phyloP scores from a whole-genome alignment of 1,140 invertebrate species.

The Pararge aegeria region DNA sequence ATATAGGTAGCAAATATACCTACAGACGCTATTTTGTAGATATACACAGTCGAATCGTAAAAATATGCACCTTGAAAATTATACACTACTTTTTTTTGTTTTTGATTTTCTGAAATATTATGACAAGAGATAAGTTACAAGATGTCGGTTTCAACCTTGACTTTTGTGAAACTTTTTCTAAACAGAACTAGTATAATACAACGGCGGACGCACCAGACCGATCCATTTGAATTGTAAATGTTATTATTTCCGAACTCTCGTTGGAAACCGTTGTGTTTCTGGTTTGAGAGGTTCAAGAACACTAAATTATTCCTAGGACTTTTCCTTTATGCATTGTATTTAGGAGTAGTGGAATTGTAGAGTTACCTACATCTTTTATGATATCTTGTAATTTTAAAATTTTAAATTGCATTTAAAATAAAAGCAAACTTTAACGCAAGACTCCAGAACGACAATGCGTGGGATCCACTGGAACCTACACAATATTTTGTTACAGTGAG shows the following conservation, averaged over 20 bases:
- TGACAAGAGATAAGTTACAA: background rate
- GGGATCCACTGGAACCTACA: too few species aligned
- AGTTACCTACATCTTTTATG: too few species aligned
- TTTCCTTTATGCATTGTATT: background rate
- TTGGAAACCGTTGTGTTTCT: constrained; percentile 23
- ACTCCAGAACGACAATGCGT: too few species aligned
- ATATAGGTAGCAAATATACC: too few species aligned
- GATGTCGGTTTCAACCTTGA: constrained; percentile 10
- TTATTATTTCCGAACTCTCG: constrained; percentile 38
- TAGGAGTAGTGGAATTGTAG: too few species aligned
- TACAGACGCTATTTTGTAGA: too few species aligned
- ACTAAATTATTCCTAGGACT: constrained; percentile 6
- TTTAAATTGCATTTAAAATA: too few species aligned
- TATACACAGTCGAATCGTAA: too few species aligned
- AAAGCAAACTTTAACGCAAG: too few species aligned
- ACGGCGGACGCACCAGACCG: constrained; percentile 35
- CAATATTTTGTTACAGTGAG: too few species aligned
- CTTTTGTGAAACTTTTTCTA: constrained; percentile 27
- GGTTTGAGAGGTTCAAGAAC: constrained; percentile 4
- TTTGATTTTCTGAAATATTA: background rate
- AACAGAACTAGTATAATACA: constrained; percentile 34
- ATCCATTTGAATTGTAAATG: constrained; percentile 52
- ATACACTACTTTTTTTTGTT: background rate
- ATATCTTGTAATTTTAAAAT: too few species aligned
- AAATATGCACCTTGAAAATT: too few species aligned